Conservation (phyloP, 2,797 vertebrate genomes). For the Poeciliopsis paucimaculata region DNA sequence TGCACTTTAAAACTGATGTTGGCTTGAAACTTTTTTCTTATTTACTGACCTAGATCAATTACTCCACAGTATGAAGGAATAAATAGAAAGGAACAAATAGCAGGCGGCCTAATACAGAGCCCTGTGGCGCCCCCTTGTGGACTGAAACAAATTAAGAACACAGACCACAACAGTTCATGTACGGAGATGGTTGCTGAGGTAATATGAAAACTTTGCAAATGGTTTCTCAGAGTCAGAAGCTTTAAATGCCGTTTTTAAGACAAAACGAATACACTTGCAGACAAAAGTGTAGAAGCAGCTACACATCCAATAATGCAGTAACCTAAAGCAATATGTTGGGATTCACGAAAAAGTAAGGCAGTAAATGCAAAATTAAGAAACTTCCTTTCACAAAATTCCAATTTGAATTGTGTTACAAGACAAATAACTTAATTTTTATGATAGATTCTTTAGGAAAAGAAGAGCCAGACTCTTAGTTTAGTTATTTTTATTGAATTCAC, state of each 20-base stretch:
- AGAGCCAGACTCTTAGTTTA: neutral
- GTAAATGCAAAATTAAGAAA: neutral
- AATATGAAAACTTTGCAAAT: neutral
- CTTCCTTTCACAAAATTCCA: neutral
- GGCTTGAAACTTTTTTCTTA: neutral
- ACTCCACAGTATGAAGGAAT: too few species aligned
- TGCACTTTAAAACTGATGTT: neutral
- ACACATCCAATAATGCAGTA: neutral
- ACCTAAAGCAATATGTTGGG: neutral
- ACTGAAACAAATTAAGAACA: too few species aligned
- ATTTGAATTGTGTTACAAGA: neutral
- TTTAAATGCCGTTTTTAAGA: neutral
- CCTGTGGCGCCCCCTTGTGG: neutral
- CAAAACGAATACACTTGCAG: neutral
- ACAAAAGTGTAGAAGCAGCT: neutral
- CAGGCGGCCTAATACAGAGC: neutral
- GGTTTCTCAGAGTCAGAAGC: too few species aligned
- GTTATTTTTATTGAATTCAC: conserved; percentile 74
- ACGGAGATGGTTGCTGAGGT: neutral
- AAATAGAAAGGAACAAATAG: neutral
- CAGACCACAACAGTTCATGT: too few species aligned
- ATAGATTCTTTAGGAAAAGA: neutral
- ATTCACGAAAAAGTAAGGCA: neutral
- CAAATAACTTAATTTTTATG: neutral
- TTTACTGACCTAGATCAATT: neutral